Evolutionary conservation across 2,797 vertebrate species (phyloP), one percentile per base, ranked within the genome.

Genomic region (Valencia hispanica): DNA sequence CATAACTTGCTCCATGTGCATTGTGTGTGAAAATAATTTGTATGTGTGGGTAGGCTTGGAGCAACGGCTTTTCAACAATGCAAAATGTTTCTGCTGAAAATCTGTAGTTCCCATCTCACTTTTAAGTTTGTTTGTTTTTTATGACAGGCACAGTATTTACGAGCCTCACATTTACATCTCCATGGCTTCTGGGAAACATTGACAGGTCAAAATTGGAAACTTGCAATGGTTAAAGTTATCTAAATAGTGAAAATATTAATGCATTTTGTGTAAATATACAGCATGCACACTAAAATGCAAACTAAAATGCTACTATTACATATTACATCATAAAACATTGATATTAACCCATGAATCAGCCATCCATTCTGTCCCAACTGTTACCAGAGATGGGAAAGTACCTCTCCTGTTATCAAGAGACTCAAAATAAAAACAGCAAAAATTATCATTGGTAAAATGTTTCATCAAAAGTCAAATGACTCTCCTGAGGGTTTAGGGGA

Each of bases 1-100:
- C 70, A 93, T 91, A 92, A 93, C 85, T 74, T 72, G 68, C 81
- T 87, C 88, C 88, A 90, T 93, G 90, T 91, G 90, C 71, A 74
- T 79, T 81, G 63, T 84, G 79, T 86, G 80, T 83, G 73, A 77
- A 75, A 76, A 65, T 79, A 74, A 80, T 77, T 83, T 68, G 53
- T 74, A 78, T 84, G 77, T 84, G 87, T 74, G 88, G 68, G 65
- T 73, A 53, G 68, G 27, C 41, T 86, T 84, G 78, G 79, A 79
- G 79, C 74, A 51, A 69, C 68, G n/a, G 45, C 72, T 72, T 70
- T 47, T 81, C 69, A 74, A 72, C 70, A 55, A 84, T 69, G 87
- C 83, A 87, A 87, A 88, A 80, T 72, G 79, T 85, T 82, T 83
- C 73, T 68, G 36, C 72, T 78, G 18, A 80, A 55, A 78, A 65